These are phyloP conservation scores for Esox lucius DNA, from an alignment of 2,797 vertebrate species.

Conservation along the genomic window DNA sequence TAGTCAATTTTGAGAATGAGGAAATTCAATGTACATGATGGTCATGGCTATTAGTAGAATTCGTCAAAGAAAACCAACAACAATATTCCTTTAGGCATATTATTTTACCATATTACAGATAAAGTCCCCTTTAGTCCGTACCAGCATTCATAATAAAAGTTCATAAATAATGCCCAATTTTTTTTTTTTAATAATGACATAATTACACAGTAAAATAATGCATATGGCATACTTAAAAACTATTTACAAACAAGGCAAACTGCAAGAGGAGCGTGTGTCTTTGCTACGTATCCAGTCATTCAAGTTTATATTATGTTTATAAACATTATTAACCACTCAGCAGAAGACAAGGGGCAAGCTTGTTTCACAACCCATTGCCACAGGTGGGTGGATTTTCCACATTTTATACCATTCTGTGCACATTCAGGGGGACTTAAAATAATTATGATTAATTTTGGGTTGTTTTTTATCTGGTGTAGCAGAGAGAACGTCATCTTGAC, in stretches of 20 bases:
- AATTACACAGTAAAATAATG: slow-evolving; percentile 1
- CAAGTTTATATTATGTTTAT: background rate
- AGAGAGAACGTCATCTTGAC: too few relatives aligned
- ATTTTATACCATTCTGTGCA: too few relatives aligned
- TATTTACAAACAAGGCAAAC: background rate
- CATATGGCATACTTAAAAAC: background rate
- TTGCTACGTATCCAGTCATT: background rate
- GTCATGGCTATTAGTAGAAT: background rate
- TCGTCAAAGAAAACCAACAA: background rate
- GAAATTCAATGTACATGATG: background rate
- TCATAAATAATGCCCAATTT: slow-evolving; percentile 8
- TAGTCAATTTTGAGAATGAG: background rate
- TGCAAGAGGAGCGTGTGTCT: background rate
- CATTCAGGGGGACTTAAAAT: too few relatives aligned
- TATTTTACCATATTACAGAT: slow-evolving; percentile 5
- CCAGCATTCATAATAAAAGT: slow-evolving; percentile 27
- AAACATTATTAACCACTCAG: background rate
- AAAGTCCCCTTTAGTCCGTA: background rate
- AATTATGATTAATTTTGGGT: too few relatives aligned
- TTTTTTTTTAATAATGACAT: too few relatives aligned
- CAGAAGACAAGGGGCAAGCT: background rate
- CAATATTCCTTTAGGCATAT: background rate
- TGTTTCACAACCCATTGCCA: too few relatives aligned
- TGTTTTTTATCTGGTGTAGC: too few relatives aligned
- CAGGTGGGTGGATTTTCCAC: background rate